Percentiles rank a stretch among this genome's conserved stretches.
phyloP scores from a whole-genome alignment of 2,113 vertebrate species.

The Chloroceryle aenea region DNA sequence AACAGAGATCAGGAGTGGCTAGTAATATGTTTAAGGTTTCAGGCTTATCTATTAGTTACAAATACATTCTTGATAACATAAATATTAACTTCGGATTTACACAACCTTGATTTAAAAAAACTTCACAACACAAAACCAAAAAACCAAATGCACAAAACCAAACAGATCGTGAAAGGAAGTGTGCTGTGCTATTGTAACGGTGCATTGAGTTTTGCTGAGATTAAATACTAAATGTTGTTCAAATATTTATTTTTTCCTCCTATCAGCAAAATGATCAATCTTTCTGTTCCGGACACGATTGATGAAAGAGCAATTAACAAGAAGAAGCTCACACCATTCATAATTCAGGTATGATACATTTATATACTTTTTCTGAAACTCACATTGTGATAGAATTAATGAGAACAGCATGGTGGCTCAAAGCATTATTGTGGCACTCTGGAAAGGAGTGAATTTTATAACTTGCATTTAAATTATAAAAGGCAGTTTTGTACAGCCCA shows the following conservation, averaged over 20 bases:
- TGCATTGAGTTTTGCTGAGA: background rate
- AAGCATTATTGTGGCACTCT: background rate
- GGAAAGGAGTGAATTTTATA: background rate
- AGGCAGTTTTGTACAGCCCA: background rate
- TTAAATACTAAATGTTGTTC: background rate
- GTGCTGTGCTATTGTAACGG: background rate
- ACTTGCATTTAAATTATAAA: conserved; percentile 3
- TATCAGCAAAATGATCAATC: conserved; percentile 97
- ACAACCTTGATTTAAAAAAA: background rate
- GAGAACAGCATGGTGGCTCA: background rate
- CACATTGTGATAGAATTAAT: background rate
- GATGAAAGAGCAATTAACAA: conserved; percentile 98
- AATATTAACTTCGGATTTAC: conserved; percentile 39
- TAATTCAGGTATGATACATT: conserved; percentile 84
- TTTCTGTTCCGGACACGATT: conserved; percentile 95
- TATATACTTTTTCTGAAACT: background rate
- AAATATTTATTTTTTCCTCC: background rate
- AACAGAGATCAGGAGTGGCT: background rate
- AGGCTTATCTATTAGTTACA: conserved; percentile 43
- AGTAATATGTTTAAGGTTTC: conserved; percentile 50
- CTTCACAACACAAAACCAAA: too few relatives aligned
- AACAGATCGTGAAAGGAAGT: background rate
- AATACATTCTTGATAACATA: background rate
- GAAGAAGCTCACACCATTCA: conserved; percentile 94
- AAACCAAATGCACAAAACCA: background rate